Evolutionary conservation across 2,888 invertebrate genomes (phyloP).

Genomic region (Troides aeacus): DNA sequence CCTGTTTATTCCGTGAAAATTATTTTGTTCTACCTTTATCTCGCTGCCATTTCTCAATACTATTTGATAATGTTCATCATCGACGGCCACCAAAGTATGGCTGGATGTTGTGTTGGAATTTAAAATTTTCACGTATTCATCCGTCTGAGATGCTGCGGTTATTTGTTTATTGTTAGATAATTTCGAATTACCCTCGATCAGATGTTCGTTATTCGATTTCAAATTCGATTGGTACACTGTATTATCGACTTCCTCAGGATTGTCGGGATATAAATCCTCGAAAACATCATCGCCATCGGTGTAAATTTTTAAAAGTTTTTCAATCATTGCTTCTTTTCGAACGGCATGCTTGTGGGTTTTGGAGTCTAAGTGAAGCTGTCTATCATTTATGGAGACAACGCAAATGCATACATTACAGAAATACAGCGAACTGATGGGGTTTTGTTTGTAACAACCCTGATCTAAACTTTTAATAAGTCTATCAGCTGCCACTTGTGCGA

Average conservation of each 20-base stretch:
- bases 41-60: background rate
- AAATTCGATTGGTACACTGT: background rate
- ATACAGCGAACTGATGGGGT: background rate
- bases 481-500: background rate
- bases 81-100: background rate
- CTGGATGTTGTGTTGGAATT: background rate
- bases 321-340: background rate
- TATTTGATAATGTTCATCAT: background rate
- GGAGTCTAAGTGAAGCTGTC: background rate
- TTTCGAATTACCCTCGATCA: background rate
- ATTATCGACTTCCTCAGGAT: background rate
- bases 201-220: background rate
- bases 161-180: background rate
- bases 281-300: background rate
- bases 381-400: background rate
- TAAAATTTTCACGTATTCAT: background rate
- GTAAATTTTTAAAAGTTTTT: background rate
- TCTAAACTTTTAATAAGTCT: background rate
- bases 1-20: slow-evolving; percentile 7
- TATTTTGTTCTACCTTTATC: background rate
- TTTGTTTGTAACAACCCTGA: background rate
- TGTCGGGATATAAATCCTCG: background rate
- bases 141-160: background rate
- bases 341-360: background rate
- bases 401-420: background rate